Percentiles rank a stretch among this genome's conserved stretches.
phyloP scores from a whole-genome alignment of 2,797 vertebrate species.

The Gephyroberyx darwinii region DNA sequence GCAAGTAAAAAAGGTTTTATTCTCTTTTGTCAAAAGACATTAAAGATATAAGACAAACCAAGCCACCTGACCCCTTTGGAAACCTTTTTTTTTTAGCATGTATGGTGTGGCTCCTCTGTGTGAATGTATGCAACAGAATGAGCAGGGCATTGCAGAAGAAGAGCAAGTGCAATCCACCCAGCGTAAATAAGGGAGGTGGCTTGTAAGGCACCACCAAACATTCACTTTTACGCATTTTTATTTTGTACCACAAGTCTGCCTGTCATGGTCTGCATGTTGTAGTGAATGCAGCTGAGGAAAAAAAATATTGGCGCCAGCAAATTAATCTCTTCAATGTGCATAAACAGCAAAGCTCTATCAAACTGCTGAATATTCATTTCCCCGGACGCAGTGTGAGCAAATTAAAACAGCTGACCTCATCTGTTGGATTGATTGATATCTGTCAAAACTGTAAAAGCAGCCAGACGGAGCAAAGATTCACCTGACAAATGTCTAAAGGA shows the following conservation, averaged over 20 bases:
- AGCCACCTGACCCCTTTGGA: too few relatives aligned
- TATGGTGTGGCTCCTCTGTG: background rate
- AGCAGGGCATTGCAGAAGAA: background rate
- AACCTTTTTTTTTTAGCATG: background rate
- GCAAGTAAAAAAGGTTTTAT: too few relatives aligned
- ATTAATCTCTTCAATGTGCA: constrained; percentile 61
- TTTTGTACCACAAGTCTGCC: constrained; percentile 11
- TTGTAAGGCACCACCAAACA: constrained; percentile 8
- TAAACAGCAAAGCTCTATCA: constrained; percentile 68
- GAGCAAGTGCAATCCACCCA: background rate
- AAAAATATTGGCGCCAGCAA: constrained; percentile 53
- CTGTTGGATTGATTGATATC: constrained; percentile 70
- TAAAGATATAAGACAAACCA: background rate
- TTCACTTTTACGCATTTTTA: constrained; percentile 29
- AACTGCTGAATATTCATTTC: constrained; percentile 77
- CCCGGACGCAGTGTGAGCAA: constrained; percentile 58
- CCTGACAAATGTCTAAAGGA: constrained; percentile 43
- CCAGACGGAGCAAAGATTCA: constrained; percentile 63
- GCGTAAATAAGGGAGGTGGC: background rate
- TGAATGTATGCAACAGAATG: background rate
- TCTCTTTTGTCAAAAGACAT: background rate
- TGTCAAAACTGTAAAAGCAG: constrained; percentile 64
- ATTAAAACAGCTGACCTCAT: constrained; percentile 72
- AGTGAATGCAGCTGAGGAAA: constrained; percentile 23
- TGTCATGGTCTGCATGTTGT: constrained; percentile 8